Evolutionary conservation across 1,140 invertebrate genomes (phyloP).

Genomic region (Zaprionus taronus): DNA sequence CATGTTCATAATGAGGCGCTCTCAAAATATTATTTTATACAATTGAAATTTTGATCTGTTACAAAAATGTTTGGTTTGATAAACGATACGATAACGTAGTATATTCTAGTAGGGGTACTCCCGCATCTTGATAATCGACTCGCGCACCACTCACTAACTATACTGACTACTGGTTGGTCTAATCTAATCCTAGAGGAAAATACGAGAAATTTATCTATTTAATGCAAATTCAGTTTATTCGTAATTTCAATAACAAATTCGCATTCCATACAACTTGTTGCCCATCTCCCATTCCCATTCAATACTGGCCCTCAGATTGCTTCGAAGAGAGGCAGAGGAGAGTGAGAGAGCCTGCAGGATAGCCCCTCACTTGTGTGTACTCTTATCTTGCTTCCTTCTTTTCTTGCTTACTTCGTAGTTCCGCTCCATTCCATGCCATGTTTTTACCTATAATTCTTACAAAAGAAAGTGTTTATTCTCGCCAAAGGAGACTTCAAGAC

Average conservation of each 20-base stretch:
- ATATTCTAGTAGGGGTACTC: not conserved
- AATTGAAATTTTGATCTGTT: not conserved
- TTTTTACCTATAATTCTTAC: not conserved
- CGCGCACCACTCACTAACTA: not conserved
- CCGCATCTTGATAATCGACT: not conserved
- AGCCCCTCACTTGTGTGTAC: not conserved
- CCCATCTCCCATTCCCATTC: not conserved
- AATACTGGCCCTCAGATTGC: not conserved
- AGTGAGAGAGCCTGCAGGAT: not conserved
- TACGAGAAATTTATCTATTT: not conserved
- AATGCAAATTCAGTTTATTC: not conserved
- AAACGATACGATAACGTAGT: not conserved
- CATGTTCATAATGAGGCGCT: constrained; percentile 21
- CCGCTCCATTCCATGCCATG: not conserved
- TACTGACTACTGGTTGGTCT: not conserved
- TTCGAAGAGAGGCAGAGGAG: not conserved
- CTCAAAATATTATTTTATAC: not conserved
- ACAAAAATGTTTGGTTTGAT: not conserved
- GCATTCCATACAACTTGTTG: not conserved
- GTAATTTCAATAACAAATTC: not conserved
- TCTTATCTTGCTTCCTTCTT: not conserved
- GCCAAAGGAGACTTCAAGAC: not conserved
- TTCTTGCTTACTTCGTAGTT: not conserved
- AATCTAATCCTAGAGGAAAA: not conserved
- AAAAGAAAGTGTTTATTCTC: not conserved